Evolutionary conservation across 1,140 invertebrate species (phyloP).

Genomic region (Drosophila carrolli): DNA sequence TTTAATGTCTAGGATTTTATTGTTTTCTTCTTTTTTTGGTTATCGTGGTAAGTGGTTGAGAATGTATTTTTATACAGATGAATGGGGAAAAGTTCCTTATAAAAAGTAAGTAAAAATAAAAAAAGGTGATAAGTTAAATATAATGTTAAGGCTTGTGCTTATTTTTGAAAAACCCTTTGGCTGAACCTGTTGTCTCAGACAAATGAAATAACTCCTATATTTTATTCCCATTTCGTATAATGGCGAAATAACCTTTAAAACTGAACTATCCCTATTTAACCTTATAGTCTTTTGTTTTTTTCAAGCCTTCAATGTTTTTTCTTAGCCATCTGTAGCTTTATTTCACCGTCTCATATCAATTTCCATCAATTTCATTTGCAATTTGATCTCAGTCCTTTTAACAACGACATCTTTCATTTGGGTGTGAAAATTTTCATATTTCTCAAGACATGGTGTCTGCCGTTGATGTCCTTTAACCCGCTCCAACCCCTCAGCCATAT

Average conservation of each 20-base stretch:
- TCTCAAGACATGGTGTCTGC: conserved; percentile 42
- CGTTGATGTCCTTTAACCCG: conserved; percentile 19
- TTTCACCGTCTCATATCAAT: conserved; percentile 13
- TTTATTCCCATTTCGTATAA: too few species aligned
- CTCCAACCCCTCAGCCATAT: conserved; percentile 10
- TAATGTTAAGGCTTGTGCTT: too few species aligned
- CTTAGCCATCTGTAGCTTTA: background rate
- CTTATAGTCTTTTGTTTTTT: too few species aligned
- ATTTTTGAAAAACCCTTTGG: too few species aligned
- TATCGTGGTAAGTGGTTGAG: conserved; percentile 7
- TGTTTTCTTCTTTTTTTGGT: conserved; percentile 27
- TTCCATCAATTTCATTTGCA: conserved; percentile 33
- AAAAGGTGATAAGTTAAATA: too few species aligned
- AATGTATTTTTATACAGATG: background rate
- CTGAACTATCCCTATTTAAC: too few species aligned
- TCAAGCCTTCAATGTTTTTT: too few species aligned
- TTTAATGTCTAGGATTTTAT: conserved; percentile 53
- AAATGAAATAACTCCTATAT: too few species aligned
- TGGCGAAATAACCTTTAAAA: too few species aligned
- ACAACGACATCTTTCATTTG: conserved; percentile 20
- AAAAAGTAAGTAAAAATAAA: too few species aligned
- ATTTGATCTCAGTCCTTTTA: conserved; percentile 17
- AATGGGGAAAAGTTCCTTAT: too few species aligned
- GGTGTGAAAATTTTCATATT: conserved; percentile 47
- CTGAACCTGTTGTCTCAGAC: too few species aligned